A percentile compares a stretch with the other conserved stretches of the same genome.
phyloP scores from a whole-genome alignment of 2,797 vertebrate species.

The Poliocrania exsul region DNA sequence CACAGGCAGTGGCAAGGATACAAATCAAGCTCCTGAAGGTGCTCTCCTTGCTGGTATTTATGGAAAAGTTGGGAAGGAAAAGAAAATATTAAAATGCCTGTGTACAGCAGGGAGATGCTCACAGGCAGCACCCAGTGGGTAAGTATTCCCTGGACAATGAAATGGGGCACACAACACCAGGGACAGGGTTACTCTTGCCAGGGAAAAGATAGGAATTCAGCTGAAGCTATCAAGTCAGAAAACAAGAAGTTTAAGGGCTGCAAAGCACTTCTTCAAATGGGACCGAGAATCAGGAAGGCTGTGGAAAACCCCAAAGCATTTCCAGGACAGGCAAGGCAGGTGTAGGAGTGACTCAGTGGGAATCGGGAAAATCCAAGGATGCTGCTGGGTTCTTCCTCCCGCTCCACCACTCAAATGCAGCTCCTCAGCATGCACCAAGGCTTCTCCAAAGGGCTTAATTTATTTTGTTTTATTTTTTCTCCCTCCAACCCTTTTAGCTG shows the following conservation, averaged over 20 bases:
- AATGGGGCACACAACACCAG: neutral
- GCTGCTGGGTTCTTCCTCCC: neutral
- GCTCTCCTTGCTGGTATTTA: neutral
- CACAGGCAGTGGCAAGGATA: neutral
- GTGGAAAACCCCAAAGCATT: neutral
- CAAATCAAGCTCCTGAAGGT: neutral
- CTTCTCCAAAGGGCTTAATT: neutral
- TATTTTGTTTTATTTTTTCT: neutral
- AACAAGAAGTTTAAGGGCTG: neutral
- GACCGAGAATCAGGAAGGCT: neutral
- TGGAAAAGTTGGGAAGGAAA: neutral
- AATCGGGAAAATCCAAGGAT: neutral
- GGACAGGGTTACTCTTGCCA: neutral
- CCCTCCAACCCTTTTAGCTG: neutral
- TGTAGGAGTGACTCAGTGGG: rapidly evolving
- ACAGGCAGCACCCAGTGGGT: rapidly evolving
- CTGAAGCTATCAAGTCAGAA: neutral
- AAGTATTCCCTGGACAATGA: neutral
- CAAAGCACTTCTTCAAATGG: neutral
- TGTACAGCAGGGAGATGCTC: neutral
- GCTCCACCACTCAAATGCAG: neutral
- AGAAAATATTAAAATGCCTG: neutral
- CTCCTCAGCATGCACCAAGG: neutral
- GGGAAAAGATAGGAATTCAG: neutral
- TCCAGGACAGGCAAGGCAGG: neutral